phyloP scores from a whole-genome alignment of 1,140 invertebrate species.

The Bombus sibiricus region DNA sequence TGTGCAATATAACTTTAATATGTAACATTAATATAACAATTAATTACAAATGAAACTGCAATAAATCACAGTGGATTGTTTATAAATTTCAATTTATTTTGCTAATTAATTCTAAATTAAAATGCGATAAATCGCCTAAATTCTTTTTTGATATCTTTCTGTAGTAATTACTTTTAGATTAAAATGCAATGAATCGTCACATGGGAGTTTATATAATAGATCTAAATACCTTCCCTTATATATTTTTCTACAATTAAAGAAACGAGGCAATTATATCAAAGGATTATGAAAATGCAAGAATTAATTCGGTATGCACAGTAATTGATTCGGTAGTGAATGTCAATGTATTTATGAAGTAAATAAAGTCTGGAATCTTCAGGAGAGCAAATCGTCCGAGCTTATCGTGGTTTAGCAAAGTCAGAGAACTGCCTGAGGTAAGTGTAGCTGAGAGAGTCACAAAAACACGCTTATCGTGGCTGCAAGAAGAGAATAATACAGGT shows the following conservation, averaged over 20 bases:
- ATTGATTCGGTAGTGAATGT: background rate
- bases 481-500: constrained; percentile 44
- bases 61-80: too few species aligned
- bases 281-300: too few species aligned
- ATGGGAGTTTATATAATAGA: too few species aligned
- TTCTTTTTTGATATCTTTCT: background rate
- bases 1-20: too few species aligned
- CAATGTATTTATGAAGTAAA: constrained; percentile 3
- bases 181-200: background rate
- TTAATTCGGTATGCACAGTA: background rate
- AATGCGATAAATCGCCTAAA: too few species aligned
- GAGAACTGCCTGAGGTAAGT: background rate
- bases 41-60: too few species aligned
- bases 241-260: background rate
- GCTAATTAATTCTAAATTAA: too few species aligned
- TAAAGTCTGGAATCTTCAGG: background rate
- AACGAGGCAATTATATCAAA: background rate
- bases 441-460: constrained; percentile 34
- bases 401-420: background rate
- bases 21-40: too few species aligned
- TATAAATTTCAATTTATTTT: too few species aligned
- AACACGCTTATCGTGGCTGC: constrained; percentile 45
- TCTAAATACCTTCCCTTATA: too few species aligned
- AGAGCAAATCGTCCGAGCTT: background rate
- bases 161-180: background rate